Percentiles rank a stretch among this genome's conserved stretches.
phyloP scores from a whole-genome alignment of 1,140 invertebrate species.

The Magallana ariakensis region DNA sequence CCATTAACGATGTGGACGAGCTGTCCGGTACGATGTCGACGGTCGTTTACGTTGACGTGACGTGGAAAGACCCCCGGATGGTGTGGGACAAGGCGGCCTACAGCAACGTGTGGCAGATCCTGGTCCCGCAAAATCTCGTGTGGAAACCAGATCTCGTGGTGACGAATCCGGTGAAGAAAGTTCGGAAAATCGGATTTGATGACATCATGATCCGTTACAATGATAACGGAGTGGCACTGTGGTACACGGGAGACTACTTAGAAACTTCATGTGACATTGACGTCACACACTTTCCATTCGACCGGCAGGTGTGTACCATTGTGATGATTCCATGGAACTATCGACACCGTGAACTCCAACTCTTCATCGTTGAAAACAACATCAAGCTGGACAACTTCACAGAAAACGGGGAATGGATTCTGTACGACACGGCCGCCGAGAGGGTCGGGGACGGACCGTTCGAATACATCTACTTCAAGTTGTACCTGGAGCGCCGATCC shows the following conservation, averaged over 20 bases:
- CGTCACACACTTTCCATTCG: conserved; percentile 54
- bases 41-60: conserved; percentile 22
- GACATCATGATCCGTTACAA: conserved; percentile 28
- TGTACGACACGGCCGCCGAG: conserved; percentile 3
- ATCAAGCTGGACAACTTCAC: conserved; percentile 21
- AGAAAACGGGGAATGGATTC: conserved; percentile 49
- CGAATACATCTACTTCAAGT: conserved; percentile 34
- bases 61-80: conserved; percentile 45
- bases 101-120: conserved; percentile 14
- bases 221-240: conserved; percentile 27
- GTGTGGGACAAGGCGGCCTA: conserved; percentile 48
- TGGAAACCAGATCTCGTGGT: conserved; percentile 53
- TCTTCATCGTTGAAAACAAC: neutral
- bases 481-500: conserved; percentile 46
- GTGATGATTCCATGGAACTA: conserved; percentile 40
- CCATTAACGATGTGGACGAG: conserved; percentile 52
- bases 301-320: conserved; percentile 46
- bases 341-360: conserved; percentile 20
- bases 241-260: conserved; percentile 45
- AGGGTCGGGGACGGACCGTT: neutral
- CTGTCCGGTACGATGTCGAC: conserved; percentile 51
- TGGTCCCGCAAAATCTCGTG: conserved; percentile 32
- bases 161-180: conserved; percentile 38
- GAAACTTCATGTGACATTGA: conserved; percentile 46
- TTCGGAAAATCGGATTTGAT: conserved; percentile 45